Evolutionary conservation across 2,113 vertebrate species (phyloP), one percentile per base, ranked within the genome.

Genomic region (Periophthalmus modestus): DNA sequence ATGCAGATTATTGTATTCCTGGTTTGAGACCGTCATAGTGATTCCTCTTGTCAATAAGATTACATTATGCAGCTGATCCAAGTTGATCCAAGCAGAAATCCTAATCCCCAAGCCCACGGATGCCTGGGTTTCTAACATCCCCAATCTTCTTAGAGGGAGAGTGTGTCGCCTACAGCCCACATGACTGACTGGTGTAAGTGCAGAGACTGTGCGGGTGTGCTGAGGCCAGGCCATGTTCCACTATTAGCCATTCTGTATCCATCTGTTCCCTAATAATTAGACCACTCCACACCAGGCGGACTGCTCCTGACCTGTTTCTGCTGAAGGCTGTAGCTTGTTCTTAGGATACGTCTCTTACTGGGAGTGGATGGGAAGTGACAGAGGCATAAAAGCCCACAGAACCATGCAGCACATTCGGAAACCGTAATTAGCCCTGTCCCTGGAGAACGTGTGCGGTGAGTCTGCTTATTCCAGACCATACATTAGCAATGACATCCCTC

Each of bases 381-480:
- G 89, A 89, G 84, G 86, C 85, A 91, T 89, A 88, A 92, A 93
- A 88, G 88, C 91, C 83, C 81, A 80, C 58, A 85, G 84, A 92
- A 78, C 78, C 81, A 84, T 87, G 89, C 86, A 82, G 89, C 80
- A 87, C 86, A 93, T 91, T 93, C 88, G 74, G 81, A 93, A 91
- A 88, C 91, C 77, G 77, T 93, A 92, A 93, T 94, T 94, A 93
- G 85, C 72, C 82, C 78, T 24, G 79, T 93, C 93, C 91, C 90
- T 82, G 72, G 87, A 92, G 92, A 86, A 92, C 85, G 82, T 69
- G 58, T 67, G 79, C 77, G 71, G 80, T 70, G 82, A 88, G 87
- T 91, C 89, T 88, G 84, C 85, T 91, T 90, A 87, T 89, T 87
- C 84, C 72, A 81, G 78, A 85, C 77, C 78, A 74, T 83, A 84